These are phyloP conservation scores for Brachynemurus nebulosus DNA, from an alignment of 2,888 invertebrate species.

Conservation along the genomic window DNA sequence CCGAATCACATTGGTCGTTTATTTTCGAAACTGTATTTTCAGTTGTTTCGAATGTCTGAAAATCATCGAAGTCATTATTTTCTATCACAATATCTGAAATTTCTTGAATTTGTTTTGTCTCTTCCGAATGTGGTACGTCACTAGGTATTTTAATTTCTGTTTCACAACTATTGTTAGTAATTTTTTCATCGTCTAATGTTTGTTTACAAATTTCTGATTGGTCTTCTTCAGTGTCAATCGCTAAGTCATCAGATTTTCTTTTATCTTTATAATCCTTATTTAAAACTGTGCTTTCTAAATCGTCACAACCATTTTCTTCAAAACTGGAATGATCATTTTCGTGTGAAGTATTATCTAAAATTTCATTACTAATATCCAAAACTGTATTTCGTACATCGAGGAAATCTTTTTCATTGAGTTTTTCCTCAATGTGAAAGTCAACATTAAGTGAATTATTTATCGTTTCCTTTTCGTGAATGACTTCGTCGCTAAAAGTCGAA, in stretches of 20 bases:
- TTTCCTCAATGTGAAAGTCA: neutral
- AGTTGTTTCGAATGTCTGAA: conserved; percentile 9
- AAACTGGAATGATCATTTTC: neutral
- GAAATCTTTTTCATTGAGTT: neutral
- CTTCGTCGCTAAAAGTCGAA: neutral
- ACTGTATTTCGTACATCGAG: neutral
- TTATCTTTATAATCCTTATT: neutral
- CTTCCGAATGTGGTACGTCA: no score
- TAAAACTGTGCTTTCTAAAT: neutral
- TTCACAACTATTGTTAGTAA: neutral
- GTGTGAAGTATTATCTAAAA: neutral
- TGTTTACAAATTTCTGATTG: neutral
- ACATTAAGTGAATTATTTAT: neutral
- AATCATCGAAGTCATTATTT: neutral
- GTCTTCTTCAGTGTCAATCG: no score
- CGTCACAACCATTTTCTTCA: neutral
- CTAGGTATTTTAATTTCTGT: no score
- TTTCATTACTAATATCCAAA: neutral
- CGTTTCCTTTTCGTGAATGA: neutral
- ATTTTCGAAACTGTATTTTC: no score
- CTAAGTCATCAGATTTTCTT: neutral
- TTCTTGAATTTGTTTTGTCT: no score
- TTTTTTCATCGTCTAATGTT: neutral
- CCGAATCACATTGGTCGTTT: neutral
- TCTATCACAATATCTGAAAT: neutral